Conservation (phyloP, 2,888 invertebrate species). For the Ectemnius lituratus region DNA sequence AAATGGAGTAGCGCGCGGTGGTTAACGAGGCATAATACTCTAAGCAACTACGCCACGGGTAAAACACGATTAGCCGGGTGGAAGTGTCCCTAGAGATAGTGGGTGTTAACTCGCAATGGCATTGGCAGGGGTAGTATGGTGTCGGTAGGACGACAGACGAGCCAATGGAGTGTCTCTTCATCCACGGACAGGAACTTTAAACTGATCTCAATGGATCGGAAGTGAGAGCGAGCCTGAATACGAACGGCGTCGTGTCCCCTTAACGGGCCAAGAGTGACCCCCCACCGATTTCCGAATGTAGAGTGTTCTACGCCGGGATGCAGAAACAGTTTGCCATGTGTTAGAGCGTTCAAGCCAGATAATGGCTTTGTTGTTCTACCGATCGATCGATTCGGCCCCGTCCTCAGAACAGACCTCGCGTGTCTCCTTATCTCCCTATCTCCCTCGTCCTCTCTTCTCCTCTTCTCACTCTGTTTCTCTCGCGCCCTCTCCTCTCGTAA, state of each 20-base stretch:
- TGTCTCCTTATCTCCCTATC: slow-evolving; percentile 33
- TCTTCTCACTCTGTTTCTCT: slow-evolving; percentile 25
- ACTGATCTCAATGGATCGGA: slow-evolving; percentile 55
- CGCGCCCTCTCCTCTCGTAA: slow-evolving; percentile 52
- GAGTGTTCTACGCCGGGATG: slow-evolving; percentile 47
- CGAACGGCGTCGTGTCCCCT: slow-evolving; percentile 21
- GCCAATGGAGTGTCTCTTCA: slow-evolving; percentile 26
- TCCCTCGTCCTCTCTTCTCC: no score
- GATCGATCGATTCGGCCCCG: slow-evolving; percentile 55
- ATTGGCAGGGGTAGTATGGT: not conserved
- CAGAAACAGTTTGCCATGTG: slow-evolving; percentile 60
- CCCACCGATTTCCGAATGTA: slow-evolving; percentile 51
- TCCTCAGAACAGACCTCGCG: slow-evolving; percentile 45
- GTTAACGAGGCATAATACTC: no score
- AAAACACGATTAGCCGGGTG: slow-evolving; percentile 12
- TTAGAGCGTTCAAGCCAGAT: slow-evolving; percentile 64
- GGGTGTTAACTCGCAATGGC: slow-evolving; percentile 1
- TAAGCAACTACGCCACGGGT: not conserved
- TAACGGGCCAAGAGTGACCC: slow-evolving; percentile 46
- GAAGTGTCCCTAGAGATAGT: slow-evolving; percentile 1
- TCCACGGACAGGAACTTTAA: slow-evolving; percentile 43
- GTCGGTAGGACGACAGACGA: not conserved
- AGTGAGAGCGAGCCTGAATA: slow-evolving; percentile 51
- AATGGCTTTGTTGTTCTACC: slow-evolving; percentile 67
- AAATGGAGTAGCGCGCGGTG: no score